These are phyloP conservation scores for Listrodromus nycthemerus DNA, from an alignment of 2,888 invertebrate species.

Conservation along the genomic window DNA sequence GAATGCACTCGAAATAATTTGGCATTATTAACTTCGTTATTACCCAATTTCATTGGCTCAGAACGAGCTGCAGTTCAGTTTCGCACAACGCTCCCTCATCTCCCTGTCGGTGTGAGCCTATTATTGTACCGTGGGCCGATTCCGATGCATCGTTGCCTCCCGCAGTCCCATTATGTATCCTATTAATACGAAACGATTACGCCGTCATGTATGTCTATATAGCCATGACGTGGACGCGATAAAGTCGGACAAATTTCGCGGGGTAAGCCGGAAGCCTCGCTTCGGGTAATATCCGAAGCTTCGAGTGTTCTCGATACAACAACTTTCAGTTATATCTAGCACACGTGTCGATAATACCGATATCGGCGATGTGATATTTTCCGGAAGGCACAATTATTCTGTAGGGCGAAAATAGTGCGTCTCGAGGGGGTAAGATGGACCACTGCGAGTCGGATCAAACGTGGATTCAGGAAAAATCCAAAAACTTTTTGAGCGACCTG, in stretches of 20 bases:
- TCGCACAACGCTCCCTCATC: slow-evolving; percentile 1
- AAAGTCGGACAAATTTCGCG: slow-evolving; percentile 27
- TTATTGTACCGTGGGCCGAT: slow-evolving; percentile 28
- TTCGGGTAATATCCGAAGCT: not conserved
- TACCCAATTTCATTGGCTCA: slow-evolving; percentile 45
- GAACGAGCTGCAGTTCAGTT: slow-evolving; percentile 19
- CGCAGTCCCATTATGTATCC: slow-evolving; percentile 30
- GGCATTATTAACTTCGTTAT: slow-evolving; percentile 53
- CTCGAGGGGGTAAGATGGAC: no score
- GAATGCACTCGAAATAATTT: slow-evolving; percentile 49
- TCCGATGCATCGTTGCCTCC: slow-evolving; percentile 10
- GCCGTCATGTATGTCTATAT: not conserved
- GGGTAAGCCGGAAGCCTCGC: not conserved
- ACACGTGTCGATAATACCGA: slow-evolving; percentile 25
- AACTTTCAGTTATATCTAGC: slow-evolving; percentile 17
- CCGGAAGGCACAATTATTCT: not conserved
- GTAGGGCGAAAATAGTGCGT: no score
- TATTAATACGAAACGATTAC: slow-evolving; percentile 20
- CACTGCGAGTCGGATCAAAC: no score
- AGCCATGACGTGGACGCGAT: not conserved
- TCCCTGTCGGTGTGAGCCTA: not conserved
- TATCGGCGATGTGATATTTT: slow-evolving; percentile 50
- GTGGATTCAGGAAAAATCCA: no score
- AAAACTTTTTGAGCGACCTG: no score
- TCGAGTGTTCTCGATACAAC: slow-evolving; percentile 21